Percentiles rank a stretch among this genome's conserved stretches.
phyloP scores from a whole-genome alignment of 64 coral and sea anemone species.

The Orbicella faveolata region DNA sequence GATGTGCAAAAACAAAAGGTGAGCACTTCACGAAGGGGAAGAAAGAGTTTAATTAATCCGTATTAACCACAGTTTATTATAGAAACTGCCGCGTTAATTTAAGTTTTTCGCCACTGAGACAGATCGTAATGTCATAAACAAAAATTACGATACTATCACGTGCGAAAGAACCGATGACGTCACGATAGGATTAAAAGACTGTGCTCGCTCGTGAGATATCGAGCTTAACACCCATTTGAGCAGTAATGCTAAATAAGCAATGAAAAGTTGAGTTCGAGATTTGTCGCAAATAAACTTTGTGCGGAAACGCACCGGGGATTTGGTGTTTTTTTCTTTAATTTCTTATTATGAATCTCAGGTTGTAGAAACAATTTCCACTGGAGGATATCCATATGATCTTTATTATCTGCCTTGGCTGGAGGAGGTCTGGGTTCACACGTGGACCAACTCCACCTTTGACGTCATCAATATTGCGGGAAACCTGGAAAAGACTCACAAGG shows the following conservation, averaged over 20 bases:
- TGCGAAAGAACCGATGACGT: too few relatives aligned
- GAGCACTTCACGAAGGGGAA: not conserved
- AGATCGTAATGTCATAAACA: too few relatives aligned
- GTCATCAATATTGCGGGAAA: slow-evolving; percentile 29
- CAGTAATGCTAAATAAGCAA: too few relatives aligned
- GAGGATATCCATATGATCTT: slow-evolving; percentile 10
- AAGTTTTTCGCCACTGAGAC: too few relatives aligned
- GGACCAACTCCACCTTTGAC: slow-evolving; percentile 47
- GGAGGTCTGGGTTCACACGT: slow-evolving; percentile 56
- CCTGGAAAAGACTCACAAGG: slow-evolving; percentile 32
- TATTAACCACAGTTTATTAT: too few relatives aligned
- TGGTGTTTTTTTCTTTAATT: too few relatives aligned
- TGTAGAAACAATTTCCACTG: slow-evolving; percentile 17
- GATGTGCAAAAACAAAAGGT: slow-evolving; percentile 29
- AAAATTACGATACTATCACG: too few relatives aligned
- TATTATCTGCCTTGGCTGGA: slow-evolving; percentile 33
- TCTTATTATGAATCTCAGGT: not conserved
- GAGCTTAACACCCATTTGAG: too few relatives aligned
- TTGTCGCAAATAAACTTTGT: not conserved
- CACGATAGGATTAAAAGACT: too few relatives aligned
- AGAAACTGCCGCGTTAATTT: too few relatives aligned
- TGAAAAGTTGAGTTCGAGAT: not conserved
- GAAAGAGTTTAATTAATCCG: too few relatives aligned
- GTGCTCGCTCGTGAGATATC: not conserved
- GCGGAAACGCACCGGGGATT: too few relatives aligned